These are phyloP conservation scores for Prionailurus viverrinus DNA, from an alignment of 2,113 vertebrate genomes.

Conservation along the genomic window DNA sequence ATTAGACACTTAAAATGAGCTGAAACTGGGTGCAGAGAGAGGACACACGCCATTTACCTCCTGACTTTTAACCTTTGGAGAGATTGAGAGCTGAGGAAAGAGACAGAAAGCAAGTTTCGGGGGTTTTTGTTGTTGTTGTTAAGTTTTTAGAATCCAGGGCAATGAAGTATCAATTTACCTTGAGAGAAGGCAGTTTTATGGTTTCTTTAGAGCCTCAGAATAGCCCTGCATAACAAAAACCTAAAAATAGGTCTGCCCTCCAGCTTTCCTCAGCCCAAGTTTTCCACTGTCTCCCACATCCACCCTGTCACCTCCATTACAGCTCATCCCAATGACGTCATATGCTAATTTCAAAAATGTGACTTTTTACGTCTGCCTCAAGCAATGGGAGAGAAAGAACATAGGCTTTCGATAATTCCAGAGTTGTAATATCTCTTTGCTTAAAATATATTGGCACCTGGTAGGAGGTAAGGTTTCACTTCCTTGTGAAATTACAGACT, in stretches of 20 bases:
- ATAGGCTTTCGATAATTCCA: constrained; percentile 53
- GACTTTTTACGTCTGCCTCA: constrained; percentile 72
- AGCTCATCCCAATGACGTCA: constrained; percentile 49
- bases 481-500: constrained; percentile 66
- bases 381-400: constrained; percentile 57
- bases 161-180: constrained; percentile 64
- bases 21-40: constrained; percentile 68
- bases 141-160: neutral
- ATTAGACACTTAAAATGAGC: constrained; percentile 81
- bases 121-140: no score
- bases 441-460: constrained; percentile 56
- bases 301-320: constrained; percentile 44
- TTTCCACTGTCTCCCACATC: neutral
- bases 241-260: constrained; percentile 70
- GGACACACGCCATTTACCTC: constrained; percentile 71
- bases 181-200: constrained; percentile 48
- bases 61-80: constrained; percentile 65
- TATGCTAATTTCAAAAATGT: constrained; percentile 64
- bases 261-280: constrained; percentile 42
- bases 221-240: constrained; percentile 32
- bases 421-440: constrained; percentile 61
- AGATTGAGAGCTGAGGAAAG: neutral
- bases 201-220: constrained; percentile 58
- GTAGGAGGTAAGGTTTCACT: constrained; percentile 68
- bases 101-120: neutral